Base-by-base conservation (phyloP, 1,140 invertebrate species). In the Acromyrmex echinatior region DNA sequence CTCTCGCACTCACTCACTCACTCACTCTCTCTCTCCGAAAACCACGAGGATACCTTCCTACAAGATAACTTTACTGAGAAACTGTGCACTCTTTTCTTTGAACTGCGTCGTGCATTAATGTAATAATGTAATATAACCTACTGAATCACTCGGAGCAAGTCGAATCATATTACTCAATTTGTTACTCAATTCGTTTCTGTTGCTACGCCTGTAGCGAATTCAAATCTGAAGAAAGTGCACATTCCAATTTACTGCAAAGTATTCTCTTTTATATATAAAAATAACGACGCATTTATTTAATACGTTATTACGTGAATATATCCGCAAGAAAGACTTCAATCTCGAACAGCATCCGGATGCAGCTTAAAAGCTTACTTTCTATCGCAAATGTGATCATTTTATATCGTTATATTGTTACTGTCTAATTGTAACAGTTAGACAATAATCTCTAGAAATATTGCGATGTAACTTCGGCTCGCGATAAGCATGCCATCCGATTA, bases 101-200 rank as follows among this genome's bases (percentile, higher is more conserved):
- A 84, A 84, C 73, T 62, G 25, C 56, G 45, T 21, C n/a, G 28
- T 12, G 70, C 70, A 76, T 62, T 70, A 56, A 56, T 39, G 18
- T 76, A 49, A 76, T 76, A 28, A 18, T 39, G 18, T 76, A 49
- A 76, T 76, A 28, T 28, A 18, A 74, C 18, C 56, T 12, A 53
- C 21, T 45, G 25, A 45, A 3, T 76, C 56, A 12, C 39, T 74
- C 70, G 39, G 35, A 60, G 21, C 6, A 21, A 60, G 35, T 81
- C 79, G 35, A 74, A 49, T 18, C 58, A 31, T 35, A 45, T 84
- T 74, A 76, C 21, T 25, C 80, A 84, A 74, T 84, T 84, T 84
- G 56, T 51, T 60, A 60, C 28, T 66, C 63, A 35, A 35, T 66
- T 66, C 63, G 18, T 66, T 49, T 58, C 53, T 10, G 31, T 73